Evolutionary conservation across 1,140 invertebrate genomes (phyloP).

Genomic region (Heterodera schachtii): DNA sequence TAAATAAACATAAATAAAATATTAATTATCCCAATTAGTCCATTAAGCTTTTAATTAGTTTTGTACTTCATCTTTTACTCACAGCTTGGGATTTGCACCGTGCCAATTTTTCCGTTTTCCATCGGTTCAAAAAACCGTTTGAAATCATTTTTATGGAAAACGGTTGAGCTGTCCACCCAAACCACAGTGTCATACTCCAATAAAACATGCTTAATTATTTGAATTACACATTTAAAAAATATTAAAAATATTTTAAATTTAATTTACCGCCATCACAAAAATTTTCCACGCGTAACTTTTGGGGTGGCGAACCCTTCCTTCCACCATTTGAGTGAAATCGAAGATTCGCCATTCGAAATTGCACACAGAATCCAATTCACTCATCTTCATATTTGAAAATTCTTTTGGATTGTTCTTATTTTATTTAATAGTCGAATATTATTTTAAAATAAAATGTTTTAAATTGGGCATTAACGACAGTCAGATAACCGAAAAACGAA

Average conservation of each 20-base stretch:
- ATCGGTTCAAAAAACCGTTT: background rate
- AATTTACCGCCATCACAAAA: constrained; percentile 15
- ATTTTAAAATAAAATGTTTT: too few relatives aligned
- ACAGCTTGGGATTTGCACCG: constrained; percentile 30
- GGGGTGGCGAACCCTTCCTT: constrained; percentile 1
- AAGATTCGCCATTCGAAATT: constrained; percentile 27
- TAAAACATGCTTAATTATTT: constrained; percentile 28
- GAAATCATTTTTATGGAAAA: constrained; percentile 16
- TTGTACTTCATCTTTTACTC: background rate
- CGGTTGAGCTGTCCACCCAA: constrained; percentile 37
- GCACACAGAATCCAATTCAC: background rate
- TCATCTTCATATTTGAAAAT: constrained; percentile 20
- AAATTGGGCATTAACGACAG: too few relatives aligned
- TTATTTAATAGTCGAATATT: too few relatives aligned
- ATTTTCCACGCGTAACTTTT: constrained; percentile 6
- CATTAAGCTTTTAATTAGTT: background rate
- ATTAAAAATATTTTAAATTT: too few relatives aligned
- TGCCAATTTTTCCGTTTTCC: too few relatives aligned
- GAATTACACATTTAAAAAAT: background rate
- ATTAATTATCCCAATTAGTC: background rate
- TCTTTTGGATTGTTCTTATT: background rate
- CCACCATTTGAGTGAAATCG: constrained; percentile 29
- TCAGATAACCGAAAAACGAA: too few relatives aligned
- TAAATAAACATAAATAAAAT: too few relatives aligned
- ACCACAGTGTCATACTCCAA: constrained; percentile 25